Conservation (phyloP, 2,113 vertebrate species). For the Aphyosemion australe region DNA sequence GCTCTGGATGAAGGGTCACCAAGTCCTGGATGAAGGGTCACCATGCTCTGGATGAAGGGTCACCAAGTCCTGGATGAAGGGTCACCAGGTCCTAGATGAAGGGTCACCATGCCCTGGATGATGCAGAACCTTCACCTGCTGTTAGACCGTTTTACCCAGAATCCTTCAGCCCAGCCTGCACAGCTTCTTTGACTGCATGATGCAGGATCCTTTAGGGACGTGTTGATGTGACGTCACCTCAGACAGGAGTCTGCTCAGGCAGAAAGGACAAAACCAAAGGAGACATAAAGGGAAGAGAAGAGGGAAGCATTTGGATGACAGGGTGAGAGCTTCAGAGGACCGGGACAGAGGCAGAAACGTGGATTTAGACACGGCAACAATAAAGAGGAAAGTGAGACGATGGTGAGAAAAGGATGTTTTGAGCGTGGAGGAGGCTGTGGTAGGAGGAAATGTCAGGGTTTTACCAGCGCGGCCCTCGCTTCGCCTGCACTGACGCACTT, state of each 20-base stretch:
- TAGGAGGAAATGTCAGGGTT: constrained; percentile 25
- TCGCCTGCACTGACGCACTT: constrained; percentile 51
- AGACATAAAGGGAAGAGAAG: not conserved
- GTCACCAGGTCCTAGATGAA: too few species aligned
- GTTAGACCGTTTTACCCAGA: too few species aligned
- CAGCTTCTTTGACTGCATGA: constrained; percentile 2
- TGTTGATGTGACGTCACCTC: constrained; percentile 36
- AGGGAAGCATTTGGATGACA: constrained; percentile 16
- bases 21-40: too few species aligned
- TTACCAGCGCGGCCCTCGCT: constrained; percentile 37
- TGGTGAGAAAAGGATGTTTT: constrained; percentile 7
- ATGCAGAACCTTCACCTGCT: too few species aligned
- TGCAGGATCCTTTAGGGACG: constrained; percentile 18
- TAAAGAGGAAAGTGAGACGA: constrained; percentile 9
- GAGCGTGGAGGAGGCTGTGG: constrained; percentile 18
- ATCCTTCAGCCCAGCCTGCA: too few species aligned
- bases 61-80: too few species aligned
- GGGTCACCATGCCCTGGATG: too few species aligned
- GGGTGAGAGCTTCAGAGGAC: constrained; percentile 50
- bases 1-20: too few species aligned
- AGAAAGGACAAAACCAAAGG: constrained; percentile 21
- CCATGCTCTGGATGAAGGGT: too few species aligned
- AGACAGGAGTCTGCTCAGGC: constrained; percentile 7
- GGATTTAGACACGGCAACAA: constrained; percentile 14
- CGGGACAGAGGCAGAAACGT: constrained; percentile 17